These are phyloP conservation scores for Eurystomus glaucurus DNA, from an alignment of 2,797 vertebrate species.

Conservation along the genomic window DNA sequence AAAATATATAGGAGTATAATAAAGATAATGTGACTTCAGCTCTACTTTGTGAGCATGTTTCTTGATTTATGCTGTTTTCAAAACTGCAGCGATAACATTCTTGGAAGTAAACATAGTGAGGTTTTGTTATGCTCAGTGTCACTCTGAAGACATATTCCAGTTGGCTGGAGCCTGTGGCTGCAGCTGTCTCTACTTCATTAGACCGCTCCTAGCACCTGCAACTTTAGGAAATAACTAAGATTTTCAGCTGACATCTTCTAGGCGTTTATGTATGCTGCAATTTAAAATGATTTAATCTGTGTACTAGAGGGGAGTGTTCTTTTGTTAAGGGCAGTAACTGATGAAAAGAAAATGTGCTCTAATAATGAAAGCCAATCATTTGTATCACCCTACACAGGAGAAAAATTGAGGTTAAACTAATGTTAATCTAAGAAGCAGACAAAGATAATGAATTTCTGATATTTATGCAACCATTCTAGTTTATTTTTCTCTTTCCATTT, in stretches of 20 bases:
- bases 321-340: conserved; percentile 36
- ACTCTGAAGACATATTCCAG: conserved; percentile 71
- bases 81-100: conserved; percentile 63
- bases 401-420: conserved; percentile 44
- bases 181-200: conserved; percentile 76
- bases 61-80: conserved; percentile 66
- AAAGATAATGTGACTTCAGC: conserved; percentile 64
- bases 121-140: conserved; percentile 68
- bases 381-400: not conserved
- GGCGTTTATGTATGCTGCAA: conserved; percentile 73
- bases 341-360: conserved; percentile 46
- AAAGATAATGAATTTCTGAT: conserved; percentile 43
- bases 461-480: not conserved
- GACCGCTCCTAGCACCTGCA: conserved; percentile 77
- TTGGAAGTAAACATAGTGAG: conserved; percentile 67
- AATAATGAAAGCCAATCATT: conserved; percentile 28
- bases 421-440: conserved; percentile 25
- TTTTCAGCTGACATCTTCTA: conserved; percentile 78
- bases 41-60: conserved; percentile 22
- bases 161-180: conserved; percentile 53
- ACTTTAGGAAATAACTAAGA: conserved; percentile 77
- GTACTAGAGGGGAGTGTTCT: conserved; percentile 1
- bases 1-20: conserved; percentile 46
- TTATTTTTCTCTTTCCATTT: not conserved
- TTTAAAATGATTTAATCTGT: conserved; percentile 70